Conservation (phyloP, 2,888 invertebrate genomes). For the Blastobasis lacticolella region DNA sequence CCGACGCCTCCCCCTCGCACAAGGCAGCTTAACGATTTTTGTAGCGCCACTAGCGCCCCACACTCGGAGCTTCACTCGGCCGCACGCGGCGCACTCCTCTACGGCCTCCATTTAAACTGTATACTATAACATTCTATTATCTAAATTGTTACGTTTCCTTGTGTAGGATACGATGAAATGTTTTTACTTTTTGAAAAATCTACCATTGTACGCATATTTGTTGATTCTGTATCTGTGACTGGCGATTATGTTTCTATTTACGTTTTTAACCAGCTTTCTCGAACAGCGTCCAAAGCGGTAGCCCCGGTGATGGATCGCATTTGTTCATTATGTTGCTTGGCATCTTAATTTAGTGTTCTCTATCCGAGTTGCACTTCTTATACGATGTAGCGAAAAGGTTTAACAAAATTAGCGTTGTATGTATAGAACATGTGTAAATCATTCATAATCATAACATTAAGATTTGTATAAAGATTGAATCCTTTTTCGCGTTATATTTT, state of each 20-base stretch:
- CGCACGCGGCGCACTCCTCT: neutral
- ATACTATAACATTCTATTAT: neutral
- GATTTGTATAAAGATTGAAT: constrained; percentile 7
- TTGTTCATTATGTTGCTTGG: too few relatives aligned
- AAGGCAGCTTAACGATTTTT: constrained; percentile 28
- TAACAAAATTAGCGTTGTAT: constrained; percentile 2
- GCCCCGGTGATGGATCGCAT: too few relatives aligned
- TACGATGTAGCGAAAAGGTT: neutral
- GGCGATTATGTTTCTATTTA: neutral
- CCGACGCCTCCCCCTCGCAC: constrained; percentile 45
- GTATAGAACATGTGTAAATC: constrained; percentile 14
- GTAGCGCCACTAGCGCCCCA: constrained; percentile 3
- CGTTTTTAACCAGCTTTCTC: neutral
- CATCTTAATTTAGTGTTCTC: too few relatives aligned
- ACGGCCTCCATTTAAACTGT: neutral
- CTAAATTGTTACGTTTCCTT: neutral
- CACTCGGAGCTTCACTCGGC: constrained; percentile 11
- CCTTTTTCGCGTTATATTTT: neutral
- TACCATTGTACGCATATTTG: neutral
- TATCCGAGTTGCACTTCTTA: too few relatives aligned
- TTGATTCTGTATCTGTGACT: neutral
- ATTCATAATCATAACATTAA: constrained; percentile 8
- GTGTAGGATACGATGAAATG: neutral
- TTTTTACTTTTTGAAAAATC: neutral
- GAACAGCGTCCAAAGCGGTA: too few relatives aligned